Evolutionary conservation across 1,140 invertebrate genomes (phyloP), one percentile per base, ranked within the genome.

Genomic region (Odontomachus brunneus): DNA sequence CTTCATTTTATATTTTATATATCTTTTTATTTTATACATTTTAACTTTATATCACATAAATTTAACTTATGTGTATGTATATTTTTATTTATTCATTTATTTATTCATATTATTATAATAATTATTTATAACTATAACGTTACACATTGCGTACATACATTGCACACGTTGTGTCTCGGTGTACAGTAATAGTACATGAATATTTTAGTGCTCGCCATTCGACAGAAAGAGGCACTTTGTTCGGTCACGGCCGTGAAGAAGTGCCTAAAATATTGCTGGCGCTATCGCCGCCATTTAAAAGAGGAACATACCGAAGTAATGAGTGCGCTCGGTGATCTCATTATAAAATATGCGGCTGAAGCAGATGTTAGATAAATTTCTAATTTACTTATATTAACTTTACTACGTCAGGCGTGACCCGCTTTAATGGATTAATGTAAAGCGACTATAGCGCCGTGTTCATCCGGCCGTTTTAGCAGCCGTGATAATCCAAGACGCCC

Each of bases 331-430:
- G 49, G 15, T 38, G 66, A 82, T 84, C 83, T 82, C 69, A 66
- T 83, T 67, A 73, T 65, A 69, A 65, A 75, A 74, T 57, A 67
- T 14, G 29, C 60, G 62, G 59, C 29, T 65, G 67, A 75, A 75
- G 60, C 63, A 62, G 80, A 84, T 75, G 80, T 38, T 66, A 83
- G 83, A 84, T 84, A 83, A 83, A 83, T 84, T 84, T 84, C 83
- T 74, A 82, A 83, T 84, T 84, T 84, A 82, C 83, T 84, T 83
- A 63, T 74, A 82, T 83, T 73, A 83, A 75, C 80, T 82, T 83
- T 67, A 67, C 71, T 65, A 62, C 76, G 48, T 72, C 66, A 71
- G 63, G 59, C 59, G 67, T 73, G 62, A 82, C 51, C 60, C 49
- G 78, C 26, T 75, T 75, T 84, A 84, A 83, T 69, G 48, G 83